Evolutionary conservation across 1,140 invertebrate genomes (phyloP), one percentile per base, ranked within the genome.

Genomic region (Papilio xuthus): DNA sequence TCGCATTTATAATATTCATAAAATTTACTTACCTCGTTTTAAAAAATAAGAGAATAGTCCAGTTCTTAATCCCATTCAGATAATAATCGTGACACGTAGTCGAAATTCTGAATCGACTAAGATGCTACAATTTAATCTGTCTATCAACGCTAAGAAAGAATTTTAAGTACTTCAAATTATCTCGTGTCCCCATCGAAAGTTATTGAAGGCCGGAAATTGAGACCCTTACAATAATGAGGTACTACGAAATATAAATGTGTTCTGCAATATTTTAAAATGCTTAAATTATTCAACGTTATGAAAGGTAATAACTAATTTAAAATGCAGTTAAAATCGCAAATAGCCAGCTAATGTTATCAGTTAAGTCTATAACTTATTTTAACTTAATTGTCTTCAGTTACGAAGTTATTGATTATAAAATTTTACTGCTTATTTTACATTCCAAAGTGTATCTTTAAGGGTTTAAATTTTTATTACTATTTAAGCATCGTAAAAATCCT

Each of bases 101-200:
- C 56, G 0, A 60, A 60, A 60, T 60, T 60, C 50, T 53, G n/a
- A 53, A 53, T 53, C 56, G 56, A 60, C 56, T 60, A 60, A 60
- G 23, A 26, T 6, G 20, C 9, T 13, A 60, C 56, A 26, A 15
- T 60, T 26, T 53, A 53, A 53, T 53, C 50, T 53, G 50, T 53
- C 50, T 53, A 53, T 53, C 50, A 18, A 53, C 50, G n/a, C 50
- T 53, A 53, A 20, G n/a, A 53, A 53, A 53, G 50, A 53, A 53
- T 53, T 53, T 53, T n/a, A 53, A 53, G 18, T 53, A 6, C 18
- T 53, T n/a, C 7, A 53, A 26, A 60, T 60, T 60, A 60, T 60
- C 56, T 60, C 56, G 56, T 60, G 23, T 60, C 9, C 56, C 23
- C 56, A 60, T 60, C 23, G 56, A 60, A 13, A 7, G 20, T 23